A percentile compares a stretch with the other conserved stretches of the same genome.
Evolutionary conservation across 2,113 vertebrate genomes (phyloP).

Genomic region (Picathartes gymnocephalus): DNA sequence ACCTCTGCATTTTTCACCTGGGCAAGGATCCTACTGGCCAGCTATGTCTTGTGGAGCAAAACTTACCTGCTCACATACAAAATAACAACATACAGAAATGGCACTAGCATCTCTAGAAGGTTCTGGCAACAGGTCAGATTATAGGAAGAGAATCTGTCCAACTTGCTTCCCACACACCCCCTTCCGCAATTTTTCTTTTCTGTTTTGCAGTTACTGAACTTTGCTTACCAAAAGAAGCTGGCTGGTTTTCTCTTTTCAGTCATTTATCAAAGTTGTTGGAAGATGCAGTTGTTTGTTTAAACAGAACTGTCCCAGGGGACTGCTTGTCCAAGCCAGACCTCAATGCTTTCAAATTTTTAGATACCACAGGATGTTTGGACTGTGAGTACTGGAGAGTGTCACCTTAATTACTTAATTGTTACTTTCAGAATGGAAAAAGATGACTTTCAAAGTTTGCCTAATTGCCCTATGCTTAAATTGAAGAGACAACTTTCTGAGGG

Average conservation of each 20-base stretch:
- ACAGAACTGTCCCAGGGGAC: background rate
- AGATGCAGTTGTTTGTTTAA: background rate
- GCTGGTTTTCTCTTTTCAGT: background rate
- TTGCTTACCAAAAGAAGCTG: background rate
- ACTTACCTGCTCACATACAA: background rate
- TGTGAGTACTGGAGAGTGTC: background rate
- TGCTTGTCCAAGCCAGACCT: background rate
- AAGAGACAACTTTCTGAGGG: background rate
- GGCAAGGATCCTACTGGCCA: background rate
- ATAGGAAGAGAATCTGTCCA: background rate
- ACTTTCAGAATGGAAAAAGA: background rate
- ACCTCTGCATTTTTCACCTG: background rate
- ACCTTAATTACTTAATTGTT: background rate
- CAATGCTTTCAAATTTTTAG: background rate
- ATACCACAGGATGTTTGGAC: background rate
- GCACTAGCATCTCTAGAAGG: background rate
- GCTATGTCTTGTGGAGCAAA: fast-evolving
- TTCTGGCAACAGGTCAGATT: background rate
- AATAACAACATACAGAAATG: background rate
- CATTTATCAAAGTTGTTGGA: background rate
- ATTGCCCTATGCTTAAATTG: background rate
- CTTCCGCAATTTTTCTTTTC: background rate
- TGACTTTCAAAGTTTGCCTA: background rate
- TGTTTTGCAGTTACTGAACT: background rate
- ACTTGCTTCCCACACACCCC: background rate